These are phyloP conservation scores for Neosilurus mollespiculum DNA, from an alignment of 2,797 vertebrate genomes.

Conservation along the genomic window DNA sequence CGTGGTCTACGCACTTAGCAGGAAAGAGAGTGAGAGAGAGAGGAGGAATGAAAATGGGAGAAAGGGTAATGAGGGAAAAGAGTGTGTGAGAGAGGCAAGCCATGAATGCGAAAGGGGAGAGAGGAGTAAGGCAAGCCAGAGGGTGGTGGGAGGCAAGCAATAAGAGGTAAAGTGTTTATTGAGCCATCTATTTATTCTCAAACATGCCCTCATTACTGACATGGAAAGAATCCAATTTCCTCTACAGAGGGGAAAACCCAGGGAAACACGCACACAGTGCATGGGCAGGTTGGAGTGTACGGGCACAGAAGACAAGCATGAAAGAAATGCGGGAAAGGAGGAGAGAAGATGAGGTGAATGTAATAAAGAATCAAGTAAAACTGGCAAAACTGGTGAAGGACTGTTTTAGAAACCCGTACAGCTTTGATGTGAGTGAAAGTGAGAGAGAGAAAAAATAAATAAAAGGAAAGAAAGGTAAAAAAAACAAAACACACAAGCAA, in stretches of 20 bases:
- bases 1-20: background rate
- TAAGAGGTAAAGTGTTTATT: slow-evolving; percentile 81
- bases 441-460: slow-evolving; percentile 15
- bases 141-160: slow-evolving; percentile 67
- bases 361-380: background rate
- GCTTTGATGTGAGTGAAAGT: slow-evolving; percentile 4
- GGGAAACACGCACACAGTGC: slow-evolving; percentile 45
- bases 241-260: slow-evolving; percentile 59
- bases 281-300: slow-evolving; percentile 31
- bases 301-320: slow-evolving; percentile 29
- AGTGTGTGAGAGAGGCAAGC: slow-evolving; percentile 52
- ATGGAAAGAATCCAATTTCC: slow-evolving; percentile 79
- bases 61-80: slow-evolving; percentile 29
- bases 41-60: background rate
- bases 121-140: slow-evolving; percentile 47
- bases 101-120: slow-evolving; percentile 50
- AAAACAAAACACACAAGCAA: no score
- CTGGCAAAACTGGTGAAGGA: slow-evolving; percentile 10
- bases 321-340: slow-evolving; percentile 4
- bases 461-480: slow-evolving; percentile 20
- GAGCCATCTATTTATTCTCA: slow-evolving; percentile 82
- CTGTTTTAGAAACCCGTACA: background rate
- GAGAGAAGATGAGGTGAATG: slow-evolving; percentile 15
- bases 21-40: slow-evolving; percentile 26
- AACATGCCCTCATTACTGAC: slow-evolving; percentile 80